Evolutionary conservation across 2,113 vertebrate genomes (phyloP), one percentile per base, ranked within the genome.

Genomic region (Aldabrachelys gigantea): DNA sequence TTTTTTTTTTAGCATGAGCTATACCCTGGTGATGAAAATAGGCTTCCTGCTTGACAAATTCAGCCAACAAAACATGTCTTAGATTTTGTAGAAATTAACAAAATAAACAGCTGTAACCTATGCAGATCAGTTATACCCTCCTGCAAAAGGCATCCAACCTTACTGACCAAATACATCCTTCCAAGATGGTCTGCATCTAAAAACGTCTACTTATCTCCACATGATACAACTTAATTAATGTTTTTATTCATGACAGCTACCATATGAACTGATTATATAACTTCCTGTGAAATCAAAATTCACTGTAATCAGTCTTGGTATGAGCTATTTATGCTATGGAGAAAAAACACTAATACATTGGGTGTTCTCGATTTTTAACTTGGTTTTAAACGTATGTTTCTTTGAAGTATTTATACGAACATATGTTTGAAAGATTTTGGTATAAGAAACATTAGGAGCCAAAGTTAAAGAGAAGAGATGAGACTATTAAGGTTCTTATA

Each of bases 231-330:
- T 94, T 94, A 89, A 89, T 91, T 96, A 57, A 97, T 85, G 84
- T 91, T 96, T 97, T 97, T 87, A 76, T 85, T 93, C 91, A 54
- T 89, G 95, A 92, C 80, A 82, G 76, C 57, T 80, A 90, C 92
- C 95, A 95, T 96, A 96, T 96, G 96, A 95, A 90, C 93, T 80
- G 57, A 69, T 97, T 96, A 47, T 59, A 84, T 84, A 87, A 59
- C 41, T 54, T 95, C 94, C 82, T 81, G 79, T 24, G 50, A 82
- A 80, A 85, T 94, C 82, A 82, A 82, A 85, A 91, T 85, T 17
- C 90, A 41, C 89, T 94, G 49, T 88, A 69, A 87, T 92, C 50
- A 89, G 50, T 85, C 53, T 92, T 89, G 53, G 38, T 0, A 1
- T 69, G 85, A 47, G 29, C 92, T 91, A 81, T 9, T 94, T 90